A percentile compares a stretch with the other conserved stretches of the same genome.
Conservation (phyloP, 1,140 invertebrate species). For the Gonioctena quinquepunctata region DNA sequence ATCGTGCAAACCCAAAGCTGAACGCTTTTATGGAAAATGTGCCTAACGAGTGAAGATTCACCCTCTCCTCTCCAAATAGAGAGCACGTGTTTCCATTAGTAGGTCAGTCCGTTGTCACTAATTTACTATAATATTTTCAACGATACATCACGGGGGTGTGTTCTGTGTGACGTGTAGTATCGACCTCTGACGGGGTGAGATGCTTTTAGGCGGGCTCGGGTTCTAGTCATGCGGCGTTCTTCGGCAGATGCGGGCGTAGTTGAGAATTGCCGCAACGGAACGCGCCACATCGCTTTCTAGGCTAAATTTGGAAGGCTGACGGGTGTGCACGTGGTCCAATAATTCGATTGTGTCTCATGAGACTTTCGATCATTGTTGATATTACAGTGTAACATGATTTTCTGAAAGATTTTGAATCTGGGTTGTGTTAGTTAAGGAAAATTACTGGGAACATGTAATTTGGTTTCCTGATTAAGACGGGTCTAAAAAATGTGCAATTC, state of each 20-base stretch:
- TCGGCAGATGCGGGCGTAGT: conserved; percentile 31
- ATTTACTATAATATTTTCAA: conserved; percentile 4
- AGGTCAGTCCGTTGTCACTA: conserved; percentile 2
- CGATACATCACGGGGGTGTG: conserved; percentile 6
- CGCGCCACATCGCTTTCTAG: no score
- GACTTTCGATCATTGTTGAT: no score
- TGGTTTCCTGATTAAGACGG: no score
- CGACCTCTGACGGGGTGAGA: conserved; percentile 22
- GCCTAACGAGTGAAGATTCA: neutral
- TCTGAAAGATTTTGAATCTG: no score
- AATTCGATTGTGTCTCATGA: no score
- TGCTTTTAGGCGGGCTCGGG: conserved; percentile 31
- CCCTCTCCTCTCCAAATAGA: neutral
- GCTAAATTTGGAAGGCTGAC: neutral
- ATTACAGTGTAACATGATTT: no score
- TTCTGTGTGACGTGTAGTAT: conserved; percentile 26
- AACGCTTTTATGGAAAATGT: no score
- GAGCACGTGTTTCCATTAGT: neutral
- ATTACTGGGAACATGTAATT: no score
- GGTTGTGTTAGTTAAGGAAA: no score
- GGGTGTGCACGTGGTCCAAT: neutral
- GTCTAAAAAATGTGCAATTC: no score
- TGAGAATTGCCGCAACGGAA: conserved; percentile 4
- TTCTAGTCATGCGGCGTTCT: conserved; percentile 46
- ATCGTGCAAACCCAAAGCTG: no score